Conservation (phyloP, 2,113 vertebrate genomes). For the Corythoichthys intestinalis region DNA sequence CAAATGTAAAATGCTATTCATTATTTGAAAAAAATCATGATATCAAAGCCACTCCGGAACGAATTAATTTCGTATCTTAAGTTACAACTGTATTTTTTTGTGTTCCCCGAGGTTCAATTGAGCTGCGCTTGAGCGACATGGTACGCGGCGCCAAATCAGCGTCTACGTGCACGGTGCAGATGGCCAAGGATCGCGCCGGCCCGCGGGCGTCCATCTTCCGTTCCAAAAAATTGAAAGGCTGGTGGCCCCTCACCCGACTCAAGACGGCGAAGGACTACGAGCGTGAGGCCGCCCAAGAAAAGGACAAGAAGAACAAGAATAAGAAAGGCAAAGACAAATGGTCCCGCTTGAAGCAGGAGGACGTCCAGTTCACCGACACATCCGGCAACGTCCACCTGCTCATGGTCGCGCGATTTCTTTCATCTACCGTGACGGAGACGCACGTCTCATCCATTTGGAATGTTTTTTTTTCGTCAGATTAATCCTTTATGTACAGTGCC, state of each 20-base stretch:
- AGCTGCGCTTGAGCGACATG: conserved; percentile 85
- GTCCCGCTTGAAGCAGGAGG: conserved; percentile 70
- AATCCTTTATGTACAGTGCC: too few relatives aligned
- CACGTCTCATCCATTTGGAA: too few relatives aligned
- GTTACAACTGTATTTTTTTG: background rate
- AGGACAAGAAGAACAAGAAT: conserved; percentile 64
- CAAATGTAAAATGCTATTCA: too few relatives aligned
- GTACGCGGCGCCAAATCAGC: conserved; percentile 78
- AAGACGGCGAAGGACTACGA: conserved; percentile 79
- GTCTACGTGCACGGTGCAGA: conserved; percentile 76
- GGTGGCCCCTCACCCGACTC: conserved; percentile 88
- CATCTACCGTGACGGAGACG: too few relatives aligned
- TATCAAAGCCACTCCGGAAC: too few relatives aligned
- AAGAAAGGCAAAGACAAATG: conserved; percentile 70
- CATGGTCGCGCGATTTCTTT: conserved; percentile 64
- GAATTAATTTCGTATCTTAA: too few relatives aligned
- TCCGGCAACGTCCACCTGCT: conserved; percentile 79
- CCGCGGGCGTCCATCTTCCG: conserved; percentile 86
- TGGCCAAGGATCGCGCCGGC: conserved; percentile 79
- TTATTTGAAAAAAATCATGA: too few relatives aligned
- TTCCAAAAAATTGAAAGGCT: conserved; percentile 84
- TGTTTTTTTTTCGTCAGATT: too few relatives aligned
- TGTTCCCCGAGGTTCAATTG: conserved; percentile 74
- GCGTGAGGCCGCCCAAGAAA: conserved; percentile 72
- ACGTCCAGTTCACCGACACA: conserved; percentile 79